phyloP scores from a whole-genome alignment of 1,140 invertebrate species.

The Halotydeus destructor region DNA sequence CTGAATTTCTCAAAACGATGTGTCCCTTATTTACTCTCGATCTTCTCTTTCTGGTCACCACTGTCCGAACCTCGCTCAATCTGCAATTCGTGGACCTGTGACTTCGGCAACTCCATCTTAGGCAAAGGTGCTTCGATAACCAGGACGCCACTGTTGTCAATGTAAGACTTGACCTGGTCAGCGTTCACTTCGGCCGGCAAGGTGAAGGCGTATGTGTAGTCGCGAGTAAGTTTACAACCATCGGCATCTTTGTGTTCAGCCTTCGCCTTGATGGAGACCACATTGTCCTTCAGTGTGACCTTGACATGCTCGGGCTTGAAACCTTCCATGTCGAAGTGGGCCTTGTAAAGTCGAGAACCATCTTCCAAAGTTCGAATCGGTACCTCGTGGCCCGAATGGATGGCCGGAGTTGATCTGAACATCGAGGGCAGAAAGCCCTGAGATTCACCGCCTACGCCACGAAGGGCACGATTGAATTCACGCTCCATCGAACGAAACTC shows the following conservation, averaged over 20 bases:
- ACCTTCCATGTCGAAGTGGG: slow-evolving; percentile 16
- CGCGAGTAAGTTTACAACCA: slow-evolving; percentile 21
- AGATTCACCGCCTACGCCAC: too few species aligned
- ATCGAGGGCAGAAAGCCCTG: too few species aligned
- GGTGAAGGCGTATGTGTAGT: slow-evolving; percentile 23
- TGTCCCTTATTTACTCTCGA: too few species aligned
- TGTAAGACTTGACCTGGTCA: slow-evolving; percentile 21
- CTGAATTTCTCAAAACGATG: too few species aligned
- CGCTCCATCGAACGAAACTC: too few species aligned
- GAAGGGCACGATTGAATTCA: too few species aligned
- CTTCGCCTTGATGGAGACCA: slow-evolving; percentile 20
- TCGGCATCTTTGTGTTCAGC: slow-evolving; percentile 20
- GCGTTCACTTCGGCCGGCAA: slow-evolving; percentile 24
- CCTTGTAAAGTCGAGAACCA: slow-evolving; percentile 6
- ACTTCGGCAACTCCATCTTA: slow-evolving; percentile 15
- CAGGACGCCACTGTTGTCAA: slow-evolving; percentile 22
- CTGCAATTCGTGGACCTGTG: slow-evolving; percentile 12
- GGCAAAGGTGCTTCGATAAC: slow-evolving; percentile 23
- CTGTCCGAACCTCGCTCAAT: too few species aligned
- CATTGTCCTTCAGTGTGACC: slow-evolving; percentile 18
- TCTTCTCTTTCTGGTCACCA: too few species aligned
- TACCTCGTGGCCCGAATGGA: background rate
- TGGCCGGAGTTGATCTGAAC: too few species aligned
- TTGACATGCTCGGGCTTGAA: slow-evolving; percentile 22
- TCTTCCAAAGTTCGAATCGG: slow-evolving; percentile 4